Conservation (phyloP, 92 coral and sea anemone genomes). For the Desmophyllum pertusum region DNA sequence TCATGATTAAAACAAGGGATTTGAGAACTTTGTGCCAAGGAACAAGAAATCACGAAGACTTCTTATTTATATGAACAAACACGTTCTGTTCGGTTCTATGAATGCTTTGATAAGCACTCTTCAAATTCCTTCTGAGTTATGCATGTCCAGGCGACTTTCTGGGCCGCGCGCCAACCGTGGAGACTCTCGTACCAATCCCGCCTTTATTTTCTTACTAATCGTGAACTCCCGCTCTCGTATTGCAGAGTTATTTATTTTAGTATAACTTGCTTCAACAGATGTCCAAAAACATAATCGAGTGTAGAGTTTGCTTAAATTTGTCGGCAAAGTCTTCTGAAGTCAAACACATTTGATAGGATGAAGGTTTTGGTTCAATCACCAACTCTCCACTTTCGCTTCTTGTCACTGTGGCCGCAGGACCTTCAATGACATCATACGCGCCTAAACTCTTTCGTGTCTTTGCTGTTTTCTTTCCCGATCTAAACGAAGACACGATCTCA, state of each 20-base stretch:
- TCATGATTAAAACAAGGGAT: too few relatives aligned
- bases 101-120: background rate
- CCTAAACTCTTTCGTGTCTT: constrained; percentile 35
- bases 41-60: too few relatives aligned
- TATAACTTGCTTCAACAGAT: background rate
- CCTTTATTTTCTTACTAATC: too few relatives aligned
- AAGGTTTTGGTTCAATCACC: constrained; percentile 16
- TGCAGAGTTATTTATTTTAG: background rate
- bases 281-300: too few relatives aligned
- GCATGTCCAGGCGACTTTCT: too few relatives aligned
- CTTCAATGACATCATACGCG: constrained; percentile 51
- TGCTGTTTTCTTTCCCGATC: too few relatives aligned
- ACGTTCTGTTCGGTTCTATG: too few relatives aligned
- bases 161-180: background rate
- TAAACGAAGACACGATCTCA: too few relatives aligned
- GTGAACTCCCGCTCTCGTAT: background rate
- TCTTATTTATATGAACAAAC: too few relatives aligned
- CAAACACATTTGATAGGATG: too few relatives aligned
- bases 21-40: too few relatives aligned
- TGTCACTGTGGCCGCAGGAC: constrained; percentile 42
- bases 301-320: background rate
- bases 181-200: background rate
- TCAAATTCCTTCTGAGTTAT: background rate
- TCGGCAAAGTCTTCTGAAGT: constrained; percentile 58
- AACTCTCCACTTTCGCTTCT: background rate